phyloP scores from a whole-genome alignment of 2,888 invertebrate genomes.

The Ornithoptera priamus region DNA sequence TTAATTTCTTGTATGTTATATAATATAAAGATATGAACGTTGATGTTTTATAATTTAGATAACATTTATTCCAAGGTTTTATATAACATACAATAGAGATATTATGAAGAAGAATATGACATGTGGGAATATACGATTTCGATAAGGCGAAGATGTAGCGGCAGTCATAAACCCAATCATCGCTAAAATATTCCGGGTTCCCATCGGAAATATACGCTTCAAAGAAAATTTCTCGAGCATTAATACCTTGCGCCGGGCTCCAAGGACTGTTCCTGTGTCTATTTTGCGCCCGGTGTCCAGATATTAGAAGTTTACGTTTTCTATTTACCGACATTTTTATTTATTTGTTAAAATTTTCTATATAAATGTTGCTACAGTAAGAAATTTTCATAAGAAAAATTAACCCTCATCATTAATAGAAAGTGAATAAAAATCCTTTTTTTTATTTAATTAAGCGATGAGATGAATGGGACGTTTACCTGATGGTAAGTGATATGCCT shows the following conservation, averaged over 20 bases:
- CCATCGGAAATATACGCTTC: slow-evolving; percentile 19
- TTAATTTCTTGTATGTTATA: no score
- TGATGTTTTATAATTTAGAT: neutral
- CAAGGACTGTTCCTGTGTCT: slow-evolving; percentile 15
- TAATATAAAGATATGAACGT: no score
- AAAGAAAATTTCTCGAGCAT: slow-evolving; percentile 22
- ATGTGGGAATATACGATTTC: slow-evolving; percentile 8
- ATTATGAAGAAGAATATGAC: neutral
- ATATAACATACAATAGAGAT: neutral
- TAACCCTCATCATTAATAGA: no score
- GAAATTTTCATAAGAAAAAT: neutral
- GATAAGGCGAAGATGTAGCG: slow-evolving; percentile 11
- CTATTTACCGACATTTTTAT: neutral
- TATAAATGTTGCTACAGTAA: neutral
- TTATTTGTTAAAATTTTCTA: neutral
- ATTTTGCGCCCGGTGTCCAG: slow-evolving; percentile 12
- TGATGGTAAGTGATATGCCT: no score
- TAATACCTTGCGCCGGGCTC: slow-evolving; percentile 18
- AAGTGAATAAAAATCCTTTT: no score
- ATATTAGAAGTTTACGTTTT: slow-evolving; percentile 8
- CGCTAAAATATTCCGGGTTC: slow-evolving; percentile 12
- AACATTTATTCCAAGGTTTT: neutral
- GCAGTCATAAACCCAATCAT: slow-evolving; percentile 18
- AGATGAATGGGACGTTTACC: no score
- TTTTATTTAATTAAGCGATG: no score